These are phyloP conservation scores for Lasioglossum zephyrum DNA, from an alignment of 2,888 invertebrate species.

Conservation along the genomic window DNA sequence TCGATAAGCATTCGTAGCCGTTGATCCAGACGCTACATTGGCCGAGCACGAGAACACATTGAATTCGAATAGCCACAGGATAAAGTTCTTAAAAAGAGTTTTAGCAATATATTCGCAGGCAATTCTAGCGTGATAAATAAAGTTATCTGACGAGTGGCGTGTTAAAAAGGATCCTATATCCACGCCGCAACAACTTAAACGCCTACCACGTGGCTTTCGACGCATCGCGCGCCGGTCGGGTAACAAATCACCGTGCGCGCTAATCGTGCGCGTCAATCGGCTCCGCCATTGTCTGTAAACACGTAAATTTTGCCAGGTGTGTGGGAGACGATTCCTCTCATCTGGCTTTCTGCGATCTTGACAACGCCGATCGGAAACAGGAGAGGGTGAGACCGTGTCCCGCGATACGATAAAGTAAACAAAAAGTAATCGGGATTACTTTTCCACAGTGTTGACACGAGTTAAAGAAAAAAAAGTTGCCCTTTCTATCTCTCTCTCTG, in stretches of 20 bases:
- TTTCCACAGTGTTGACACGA: neutral
- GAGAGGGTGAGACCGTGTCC: conserved; percentile 7
- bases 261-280: conserved; percentile 66
- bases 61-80: neutral
- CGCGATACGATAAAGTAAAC: neutral
- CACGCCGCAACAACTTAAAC: conserved; percentile 33
- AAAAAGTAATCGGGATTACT: conserved; percentile 27
- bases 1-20: neutral
- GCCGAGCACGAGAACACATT: neutral
- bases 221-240: conserved; percentile 51
- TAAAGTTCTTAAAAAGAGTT: no score
- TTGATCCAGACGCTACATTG: neutral
- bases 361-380: conserved; percentile 55
- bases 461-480: no score
- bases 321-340: conserved; percentile 62
- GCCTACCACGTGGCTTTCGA: conserved; percentile 52
- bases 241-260: conserved; percentile 64
- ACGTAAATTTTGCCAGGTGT: conserved; percentile 65
- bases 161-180: conserved; percentile 18
- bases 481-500: no score
- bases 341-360: conserved; percentile 55
- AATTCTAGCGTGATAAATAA: neutral
- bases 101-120: neutral
- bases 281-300: conserved; percentile 50
- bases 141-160: neutral